phyloP scores from a whole-genome alignment of 1,140 invertebrate genomes.

The Plodia interpunctella region DNA sequence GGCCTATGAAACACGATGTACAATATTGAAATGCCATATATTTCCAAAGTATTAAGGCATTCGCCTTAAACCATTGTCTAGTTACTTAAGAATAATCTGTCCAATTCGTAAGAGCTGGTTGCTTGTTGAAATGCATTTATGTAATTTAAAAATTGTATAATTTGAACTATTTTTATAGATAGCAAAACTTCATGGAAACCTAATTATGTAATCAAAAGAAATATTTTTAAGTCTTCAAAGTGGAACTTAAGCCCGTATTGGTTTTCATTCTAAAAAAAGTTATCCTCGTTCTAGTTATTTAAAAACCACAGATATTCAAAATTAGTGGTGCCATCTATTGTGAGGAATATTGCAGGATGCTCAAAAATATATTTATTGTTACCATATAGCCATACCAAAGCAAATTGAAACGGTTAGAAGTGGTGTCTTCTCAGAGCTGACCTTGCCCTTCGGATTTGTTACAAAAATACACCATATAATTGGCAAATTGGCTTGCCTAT shows the following conservation, averaged over 20 bases:
- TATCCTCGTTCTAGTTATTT: too few relatives aligned
- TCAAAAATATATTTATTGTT: too few relatives aligned
- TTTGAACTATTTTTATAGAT: background rate
- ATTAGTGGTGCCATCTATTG: background rate
- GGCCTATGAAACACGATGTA: slow-evolving; percentile 14
- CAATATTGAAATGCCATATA: slow-evolving; percentile 23
- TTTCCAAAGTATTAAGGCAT: slow-evolving; percentile 11
- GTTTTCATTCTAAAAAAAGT: too few relatives aligned
- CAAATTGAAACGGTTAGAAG: too few relatives aligned
- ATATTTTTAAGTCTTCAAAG: too few relatives aligned
- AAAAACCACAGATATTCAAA: too few relatives aligned
- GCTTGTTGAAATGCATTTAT: slow-evolving; percentile 7
- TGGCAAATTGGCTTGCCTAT: background rate
- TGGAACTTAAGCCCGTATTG: too few relatives aligned
- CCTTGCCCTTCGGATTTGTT: background rate
- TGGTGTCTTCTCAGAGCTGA: background rate
- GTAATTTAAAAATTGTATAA: background rate
- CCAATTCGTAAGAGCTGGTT: slow-evolving; percentile 13
- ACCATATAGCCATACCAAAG: too few relatives aligned
- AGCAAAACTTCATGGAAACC: background rate
- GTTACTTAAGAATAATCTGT: slow-evolving; percentile 24
- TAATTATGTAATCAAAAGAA: too few relatives aligned
- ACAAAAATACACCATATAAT: background rate
- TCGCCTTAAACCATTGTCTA: slow-evolving; percentile 1
- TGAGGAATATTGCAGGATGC: too few relatives aligned